Conservation (phyloP, 2,113 vertebrate genomes). For the Gobius niger region DNA sequence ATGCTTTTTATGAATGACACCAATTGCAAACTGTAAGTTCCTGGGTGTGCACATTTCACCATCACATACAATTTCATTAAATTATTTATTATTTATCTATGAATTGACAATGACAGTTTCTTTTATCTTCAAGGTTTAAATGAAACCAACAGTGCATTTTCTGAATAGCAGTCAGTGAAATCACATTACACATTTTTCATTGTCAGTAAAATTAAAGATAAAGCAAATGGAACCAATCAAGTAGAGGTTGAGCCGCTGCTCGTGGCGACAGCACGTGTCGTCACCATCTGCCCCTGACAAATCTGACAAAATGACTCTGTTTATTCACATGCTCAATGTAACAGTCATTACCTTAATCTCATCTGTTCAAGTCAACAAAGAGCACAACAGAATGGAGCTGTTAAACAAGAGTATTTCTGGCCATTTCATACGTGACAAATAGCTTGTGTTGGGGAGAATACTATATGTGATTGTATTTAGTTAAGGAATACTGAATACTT, state of each 20-base stretch:
- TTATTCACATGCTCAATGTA: conserved; percentile 18
- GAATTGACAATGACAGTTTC: no score
- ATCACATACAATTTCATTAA: no score
- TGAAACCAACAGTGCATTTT: no score
- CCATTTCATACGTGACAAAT: conserved; percentile 35
- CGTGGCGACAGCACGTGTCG: conserved; percentile 7
- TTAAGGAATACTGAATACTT: no score
- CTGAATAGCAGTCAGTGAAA: background rate
- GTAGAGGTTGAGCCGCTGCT: background rate
- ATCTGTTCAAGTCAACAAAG: conserved; percentile 11
- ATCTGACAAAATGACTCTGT: conserved; percentile 18
- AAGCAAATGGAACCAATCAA: background rate
- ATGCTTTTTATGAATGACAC: background rate
- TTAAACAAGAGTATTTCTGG: background rate
- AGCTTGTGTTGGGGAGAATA: conserved; percentile 2
- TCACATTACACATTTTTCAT: background rate
- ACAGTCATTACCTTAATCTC: conserved; percentile 22
- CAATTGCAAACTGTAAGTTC: background rate
- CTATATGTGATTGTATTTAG: no score
- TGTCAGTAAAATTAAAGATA: background rate
- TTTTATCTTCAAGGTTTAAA: no score
- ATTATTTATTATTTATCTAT: no score
- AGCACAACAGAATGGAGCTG: background rate
- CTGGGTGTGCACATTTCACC: no score
- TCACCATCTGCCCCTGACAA: conserved; percentile 7